A percentile compares a stretch with the other conserved stretches of the same genome.
These are phyloP conservation scores for Microtus ochrogaster DNA, from an alignment of 2,113 vertebrate species.

Conservation along the genomic window DNA sequence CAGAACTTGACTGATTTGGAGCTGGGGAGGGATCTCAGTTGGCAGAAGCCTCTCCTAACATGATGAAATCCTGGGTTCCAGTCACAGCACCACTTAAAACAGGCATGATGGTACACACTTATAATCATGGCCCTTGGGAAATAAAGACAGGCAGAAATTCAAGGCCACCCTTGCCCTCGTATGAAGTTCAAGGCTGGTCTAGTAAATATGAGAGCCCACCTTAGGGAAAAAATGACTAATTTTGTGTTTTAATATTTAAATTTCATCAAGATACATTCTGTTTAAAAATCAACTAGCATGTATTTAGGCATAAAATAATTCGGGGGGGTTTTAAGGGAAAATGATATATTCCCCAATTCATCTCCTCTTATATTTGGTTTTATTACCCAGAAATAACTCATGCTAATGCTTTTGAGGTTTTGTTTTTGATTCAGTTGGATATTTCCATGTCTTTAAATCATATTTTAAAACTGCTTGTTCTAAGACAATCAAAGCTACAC, in stretches of 20 bases:
- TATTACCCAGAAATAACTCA: background rate
- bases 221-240: background rate
- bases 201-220: background rate
- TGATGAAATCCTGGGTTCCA: background rate
- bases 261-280: background rate
- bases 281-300: background rate
- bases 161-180: background rate
- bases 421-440: background rate
- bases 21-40: background rate
- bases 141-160: background rate
- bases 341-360: background rate
- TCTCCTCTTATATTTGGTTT: constrained; percentile 22
- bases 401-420: constrained; percentile 14
- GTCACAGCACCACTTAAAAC: no score
- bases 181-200: background rate
- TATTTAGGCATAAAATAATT: constrained; percentile 25
- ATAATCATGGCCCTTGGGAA: background rate
- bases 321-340: constrained; percentile 49
- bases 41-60: background rate
- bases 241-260: constrained; percentile 58
- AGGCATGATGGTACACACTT: background rate
- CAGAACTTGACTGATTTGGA: background rate
- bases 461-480: background rate
- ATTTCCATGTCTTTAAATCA: constrained; percentile 33
- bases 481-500: background rate